Evolutionary conservation across 2,888 invertebrate species (phyloP).

Genomic region (Sabatieria punctata): DNA sequence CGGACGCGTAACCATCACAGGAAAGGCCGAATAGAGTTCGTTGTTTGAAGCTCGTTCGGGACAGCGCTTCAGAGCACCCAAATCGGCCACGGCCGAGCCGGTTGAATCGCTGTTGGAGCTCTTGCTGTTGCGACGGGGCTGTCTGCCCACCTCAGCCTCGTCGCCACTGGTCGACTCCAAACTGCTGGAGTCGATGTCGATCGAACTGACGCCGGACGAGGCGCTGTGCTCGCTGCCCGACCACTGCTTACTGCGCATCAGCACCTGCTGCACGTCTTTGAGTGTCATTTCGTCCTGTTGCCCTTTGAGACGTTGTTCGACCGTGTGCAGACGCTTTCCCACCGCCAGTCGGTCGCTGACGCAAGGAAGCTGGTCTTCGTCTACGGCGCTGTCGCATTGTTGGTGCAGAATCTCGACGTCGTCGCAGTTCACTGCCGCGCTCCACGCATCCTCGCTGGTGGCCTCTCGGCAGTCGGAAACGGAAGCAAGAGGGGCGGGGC

Average conservation of each 20-base stretch:
- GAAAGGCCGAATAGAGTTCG: too few species aligned
- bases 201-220: not conserved
- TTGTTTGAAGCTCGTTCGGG: too few species aligned
- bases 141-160: not conserved
- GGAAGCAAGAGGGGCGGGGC: not conserved
- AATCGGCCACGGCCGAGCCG: slow-evolving; percentile 2
- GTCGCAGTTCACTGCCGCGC: too few species aligned
- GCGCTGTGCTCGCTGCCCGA: not conserved
- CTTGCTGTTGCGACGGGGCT: not conserved
- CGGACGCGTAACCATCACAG: too few species aligned
- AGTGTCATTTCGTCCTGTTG: not conserved
- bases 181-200: not conserved
- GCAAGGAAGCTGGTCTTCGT: not conserved
- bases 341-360: not conserved
- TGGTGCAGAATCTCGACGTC: not conserved
- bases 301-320: not conserved
- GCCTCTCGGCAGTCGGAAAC: too few species aligned
- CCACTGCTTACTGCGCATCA: not conserved
- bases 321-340: not conserved
- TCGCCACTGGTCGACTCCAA: not conserved
- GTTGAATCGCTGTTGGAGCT: not conserved
- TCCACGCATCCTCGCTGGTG: too few species aligned
- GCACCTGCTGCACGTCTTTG: not conserved
- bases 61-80: too few species aligned
- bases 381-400: not conserved